phyloP scores from a whole-genome alignment of 92 coral and sea anemone genomes.

The Parazoanthus darwini region DNA sequence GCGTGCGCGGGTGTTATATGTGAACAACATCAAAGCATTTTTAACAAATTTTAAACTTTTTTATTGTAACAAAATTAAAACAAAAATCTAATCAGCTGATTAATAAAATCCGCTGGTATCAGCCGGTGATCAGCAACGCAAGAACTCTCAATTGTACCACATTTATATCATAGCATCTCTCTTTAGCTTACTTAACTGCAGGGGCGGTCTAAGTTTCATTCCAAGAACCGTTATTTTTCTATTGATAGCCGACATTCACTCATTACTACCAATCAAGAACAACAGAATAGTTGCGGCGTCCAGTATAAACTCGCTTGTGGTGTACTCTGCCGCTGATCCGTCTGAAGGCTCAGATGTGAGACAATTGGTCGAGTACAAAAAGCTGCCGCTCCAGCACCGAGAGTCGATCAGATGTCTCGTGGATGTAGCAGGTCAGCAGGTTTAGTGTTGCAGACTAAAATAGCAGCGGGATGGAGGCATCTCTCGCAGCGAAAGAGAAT shows the following conservation, averaged over 20 bases:
- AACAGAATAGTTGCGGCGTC: constrained; percentile 88
- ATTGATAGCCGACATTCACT: constrained; percentile 82
- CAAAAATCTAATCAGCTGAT: too few relatives aligned
- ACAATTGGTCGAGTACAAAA: constrained; percentile 63
- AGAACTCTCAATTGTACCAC: too few relatives aligned
- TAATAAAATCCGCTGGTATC: too few relatives aligned
- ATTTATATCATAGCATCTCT: too few relatives aligned
- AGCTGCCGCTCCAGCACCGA: constrained; percentile 81
- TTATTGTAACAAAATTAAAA: too few relatives aligned
- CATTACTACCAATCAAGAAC: constrained; percentile 87
- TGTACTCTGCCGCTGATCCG: constrained; percentile 64
- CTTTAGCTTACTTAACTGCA: too few relatives aligned
- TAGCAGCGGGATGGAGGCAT: not conserved
- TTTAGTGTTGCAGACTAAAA: not conserved
- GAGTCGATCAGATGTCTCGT: constrained; percentile 90
- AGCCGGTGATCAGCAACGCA: too few relatives aligned
- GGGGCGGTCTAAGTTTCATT: not conserved
- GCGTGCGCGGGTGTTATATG: too few relatives aligned
- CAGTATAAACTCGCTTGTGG: constrained; percentile 78
- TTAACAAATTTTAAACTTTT: too few relatives aligned
- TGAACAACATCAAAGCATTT: too few relatives aligned
- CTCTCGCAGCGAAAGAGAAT: too few relatives aligned
- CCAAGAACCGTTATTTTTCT: not conserved
- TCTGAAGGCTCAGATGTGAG: constrained; percentile 46
- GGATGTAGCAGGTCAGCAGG: constrained; percentile 73